These are phyloP conservation scores for Buteo buteo DNA, from an alignment of 2,113 vertebrate species.

Conservation along the genomic window DNA sequence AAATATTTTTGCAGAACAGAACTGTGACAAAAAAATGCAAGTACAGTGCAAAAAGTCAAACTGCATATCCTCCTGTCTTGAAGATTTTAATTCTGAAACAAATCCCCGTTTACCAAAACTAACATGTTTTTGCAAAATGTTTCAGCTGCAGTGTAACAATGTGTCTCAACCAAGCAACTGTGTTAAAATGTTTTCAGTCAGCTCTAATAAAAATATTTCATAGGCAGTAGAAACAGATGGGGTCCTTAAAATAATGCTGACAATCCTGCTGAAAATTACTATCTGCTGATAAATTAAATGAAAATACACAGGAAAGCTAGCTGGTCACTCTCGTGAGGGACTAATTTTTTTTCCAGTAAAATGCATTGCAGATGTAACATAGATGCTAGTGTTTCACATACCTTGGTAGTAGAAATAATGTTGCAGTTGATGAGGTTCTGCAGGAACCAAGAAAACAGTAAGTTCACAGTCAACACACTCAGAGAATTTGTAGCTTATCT, in stretches of 20 bases:
- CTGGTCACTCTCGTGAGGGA: not conserved
- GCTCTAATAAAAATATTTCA: not conserved
- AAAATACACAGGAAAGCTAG: not conserved
- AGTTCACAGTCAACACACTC: not conserved
- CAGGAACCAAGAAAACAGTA: conserved; percentile 5
- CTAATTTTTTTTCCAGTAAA: not conserved
- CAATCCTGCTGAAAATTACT: not conserved
- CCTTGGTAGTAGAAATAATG: conserved; percentile 79
- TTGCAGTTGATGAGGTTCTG: conserved; percentile 84
- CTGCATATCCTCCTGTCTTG: not conserved
- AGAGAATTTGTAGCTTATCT: not conserved
- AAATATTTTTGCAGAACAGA: not conserved
- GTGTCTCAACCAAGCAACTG: not conserved
- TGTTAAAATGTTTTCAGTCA: not conserved
- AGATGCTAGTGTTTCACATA: conserved; percentile 23
- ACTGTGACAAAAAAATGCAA: not conserved
- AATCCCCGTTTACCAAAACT: not conserved
- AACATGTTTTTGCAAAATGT: not conserved
- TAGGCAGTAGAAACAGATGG: not conserved
- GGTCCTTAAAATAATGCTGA: not conserved
- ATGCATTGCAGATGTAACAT: not conserved
- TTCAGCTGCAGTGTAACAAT: not conserved
- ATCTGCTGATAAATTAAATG: not conserved
- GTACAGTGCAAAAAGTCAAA: not conserved
- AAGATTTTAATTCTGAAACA: not conserved